Percentiles rank a stretch among this genome's conserved stretches.
phyloP scores from a whole-genome alignment of 2,113 vertebrate species.

The Addax nasomaculatus region DNA sequence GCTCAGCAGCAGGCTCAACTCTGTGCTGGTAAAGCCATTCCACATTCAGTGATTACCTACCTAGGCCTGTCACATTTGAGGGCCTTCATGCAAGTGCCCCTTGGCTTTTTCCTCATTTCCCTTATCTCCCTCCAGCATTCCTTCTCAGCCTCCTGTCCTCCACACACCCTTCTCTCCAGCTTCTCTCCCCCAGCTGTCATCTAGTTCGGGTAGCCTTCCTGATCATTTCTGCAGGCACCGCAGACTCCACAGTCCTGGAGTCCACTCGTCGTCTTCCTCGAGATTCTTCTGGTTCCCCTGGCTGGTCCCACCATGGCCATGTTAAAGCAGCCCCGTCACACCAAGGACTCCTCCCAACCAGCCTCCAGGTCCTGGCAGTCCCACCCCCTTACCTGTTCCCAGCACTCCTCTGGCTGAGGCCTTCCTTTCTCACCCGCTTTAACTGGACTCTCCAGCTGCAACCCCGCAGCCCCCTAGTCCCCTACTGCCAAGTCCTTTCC shows the following conservation, averaged over 20 bases:
- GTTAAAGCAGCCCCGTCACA: not conserved
- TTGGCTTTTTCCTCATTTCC: not conserved
- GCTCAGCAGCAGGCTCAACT: not conserved
- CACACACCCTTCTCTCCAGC: not conserved
- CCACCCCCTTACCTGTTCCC: not conserved
- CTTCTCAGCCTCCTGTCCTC: not conserved
- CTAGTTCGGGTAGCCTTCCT: too few relatives aligned
- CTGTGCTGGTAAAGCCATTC: not conserved
- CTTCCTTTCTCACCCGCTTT: not conserved
- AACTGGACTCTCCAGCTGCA: not conserved
- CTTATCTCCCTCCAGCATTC: not conserved
- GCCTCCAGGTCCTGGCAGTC: not conserved
- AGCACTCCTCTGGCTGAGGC: not conserved
- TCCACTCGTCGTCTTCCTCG: not conserved
- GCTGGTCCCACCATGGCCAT: not conserved
- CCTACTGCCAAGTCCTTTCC: not conserved
- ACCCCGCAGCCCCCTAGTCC: not conserved
- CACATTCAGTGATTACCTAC: accelerated
- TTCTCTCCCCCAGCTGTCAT: not conserved
- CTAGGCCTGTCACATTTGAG: not conserved
- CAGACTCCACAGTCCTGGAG: not conserved
- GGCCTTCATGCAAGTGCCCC: not conserved
- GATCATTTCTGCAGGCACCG: not conserved
- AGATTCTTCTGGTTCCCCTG: not conserved
- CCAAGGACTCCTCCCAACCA: not conserved